Conservation (phyloP, 2,888 invertebrate species). For the Pseudoips prasinana region DNA sequence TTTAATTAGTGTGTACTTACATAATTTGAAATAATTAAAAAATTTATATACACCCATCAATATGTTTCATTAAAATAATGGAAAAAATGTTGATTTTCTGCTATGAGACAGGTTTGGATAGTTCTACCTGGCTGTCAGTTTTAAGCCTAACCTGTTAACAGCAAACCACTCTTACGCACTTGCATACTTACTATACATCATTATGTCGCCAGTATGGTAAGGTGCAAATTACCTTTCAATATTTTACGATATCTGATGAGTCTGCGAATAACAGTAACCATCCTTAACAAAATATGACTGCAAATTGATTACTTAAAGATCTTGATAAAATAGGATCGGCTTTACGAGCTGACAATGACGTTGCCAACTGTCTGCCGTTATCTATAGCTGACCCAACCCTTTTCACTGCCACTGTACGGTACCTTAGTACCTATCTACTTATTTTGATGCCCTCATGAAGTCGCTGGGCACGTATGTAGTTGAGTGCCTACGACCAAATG, state of each 20-base stretch:
- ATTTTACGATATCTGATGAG: constrained; percentile 17
- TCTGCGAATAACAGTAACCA: constrained; percentile 15
- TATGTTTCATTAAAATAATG: too few relatives aligned
- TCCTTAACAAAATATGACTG: constrained; percentile 40
- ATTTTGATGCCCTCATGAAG: constrained; percentile 41
- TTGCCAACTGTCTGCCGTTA: constrained; percentile 66
- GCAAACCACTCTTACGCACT: too few relatives aligned
- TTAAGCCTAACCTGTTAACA: too few relatives aligned
- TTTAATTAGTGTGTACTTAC: too few relatives aligned
- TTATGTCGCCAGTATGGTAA: too few relatives aligned
- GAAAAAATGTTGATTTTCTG: too few relatives aligned
- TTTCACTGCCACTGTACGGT: constrained; percentile 60
- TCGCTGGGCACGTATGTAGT: constrained; percentile 27
- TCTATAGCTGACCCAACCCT: constrained; percentile 72
- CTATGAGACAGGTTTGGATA: too few relatives aligned
- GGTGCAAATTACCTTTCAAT: not conserved
- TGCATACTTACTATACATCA: too few relatives aligned
- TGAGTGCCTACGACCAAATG: constrained; percentile 4
- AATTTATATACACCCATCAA: too few relatives aligned
- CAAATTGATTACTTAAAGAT: constrained; percentile 64
- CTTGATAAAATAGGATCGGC: constrained; percentile 60
- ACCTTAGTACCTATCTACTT: constrained; percentile 38
- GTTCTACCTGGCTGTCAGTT: too few relatives aligned
- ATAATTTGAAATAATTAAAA: too few relatives aligned
- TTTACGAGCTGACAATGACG: constrained; percentile 72